Evolutionary conservation across 2,888 invertebrate genomes (phyloP).

Genomic region (Hermodice carunculata): DNA sequence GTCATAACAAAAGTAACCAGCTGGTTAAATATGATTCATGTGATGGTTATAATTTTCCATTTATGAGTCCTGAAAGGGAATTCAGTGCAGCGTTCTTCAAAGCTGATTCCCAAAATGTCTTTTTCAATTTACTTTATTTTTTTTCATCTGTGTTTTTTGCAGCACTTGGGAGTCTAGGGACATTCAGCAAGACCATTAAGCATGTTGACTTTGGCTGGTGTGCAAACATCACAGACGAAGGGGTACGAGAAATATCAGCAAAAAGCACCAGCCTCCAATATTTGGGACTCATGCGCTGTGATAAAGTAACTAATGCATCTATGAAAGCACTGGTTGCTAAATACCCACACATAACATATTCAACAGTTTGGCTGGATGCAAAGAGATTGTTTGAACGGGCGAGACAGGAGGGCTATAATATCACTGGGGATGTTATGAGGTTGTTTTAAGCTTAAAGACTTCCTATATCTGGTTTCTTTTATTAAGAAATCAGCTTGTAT

Average conservation of each 20-base stretch:
- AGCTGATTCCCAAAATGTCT: no score
- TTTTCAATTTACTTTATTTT: no score
- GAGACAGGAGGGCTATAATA: conserved; percentile 9
- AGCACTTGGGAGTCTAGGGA: conserved; percentile 9
- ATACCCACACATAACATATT: conserved; percentile 54
- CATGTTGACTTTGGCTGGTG: conserved; percentile 61
- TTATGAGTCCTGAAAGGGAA: no score
- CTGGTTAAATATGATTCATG: no score
- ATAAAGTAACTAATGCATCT: conserved; percentile 48
- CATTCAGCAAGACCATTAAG: conserved; percentile 44
- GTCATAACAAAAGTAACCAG: no score
- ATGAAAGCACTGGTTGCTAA: conserved; percentile 47
- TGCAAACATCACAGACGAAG: conserved; percentile 50
- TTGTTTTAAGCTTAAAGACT: no score
- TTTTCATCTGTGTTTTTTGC: no score
- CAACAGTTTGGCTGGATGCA: conserved; percentile 57
- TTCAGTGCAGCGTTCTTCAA: no score
- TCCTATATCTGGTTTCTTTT: no score
- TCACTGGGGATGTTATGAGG: no score
- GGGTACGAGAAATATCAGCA: conserved; percentile 47
- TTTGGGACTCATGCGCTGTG: conserved; percentile 59
- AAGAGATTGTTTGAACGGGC: conserved; percentile 43
- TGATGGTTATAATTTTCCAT: no score
- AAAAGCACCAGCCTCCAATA: conserved; percentile 48
- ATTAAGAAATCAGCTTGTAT: no score